phyloP scores from a whole-genome alignment of 2,888 invertebrate genomes.

The Callimorpha dominula region DNA sequence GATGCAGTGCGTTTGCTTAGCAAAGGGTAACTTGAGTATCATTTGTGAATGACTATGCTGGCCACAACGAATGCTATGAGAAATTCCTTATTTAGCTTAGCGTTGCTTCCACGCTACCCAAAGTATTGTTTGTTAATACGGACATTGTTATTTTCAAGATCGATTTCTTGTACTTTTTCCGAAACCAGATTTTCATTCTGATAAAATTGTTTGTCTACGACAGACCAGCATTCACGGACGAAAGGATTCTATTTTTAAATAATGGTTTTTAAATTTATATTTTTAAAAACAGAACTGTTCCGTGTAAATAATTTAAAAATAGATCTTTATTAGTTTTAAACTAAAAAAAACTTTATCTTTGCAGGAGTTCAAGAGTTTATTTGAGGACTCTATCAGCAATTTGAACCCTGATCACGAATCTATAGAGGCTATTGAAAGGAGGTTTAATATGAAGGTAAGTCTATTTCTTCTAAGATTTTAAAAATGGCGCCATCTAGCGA shows the following conservation, averaged over 20 bases:
- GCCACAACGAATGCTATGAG: too few relatives aligned
- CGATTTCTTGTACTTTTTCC: neutral
- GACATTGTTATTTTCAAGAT: neutral
- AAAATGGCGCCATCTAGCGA: neutral
- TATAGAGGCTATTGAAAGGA: neutral
- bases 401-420: neutral
- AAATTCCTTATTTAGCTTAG: too few relatives aligned
- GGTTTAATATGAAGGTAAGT: constrained; percentile 3
- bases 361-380: constrained; percentile 7
- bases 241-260: too few relatives aligned
- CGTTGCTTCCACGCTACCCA: too few relatives aligned
- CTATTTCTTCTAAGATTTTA: neutral
- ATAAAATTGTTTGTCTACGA: neutral
- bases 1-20: too few relatives aligned
- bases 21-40: too few relatives aligned
- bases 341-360: neutral
- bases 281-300: too few relatives aligned
- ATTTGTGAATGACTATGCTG: too few relatives aligned
- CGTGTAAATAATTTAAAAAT: too few relatives aligned
- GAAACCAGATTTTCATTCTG: neutral
- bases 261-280: too few relatives aligned
- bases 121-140: too few relatives aligned
- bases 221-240: neutral
- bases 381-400: neutral
- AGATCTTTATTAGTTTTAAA: neutral